Conservation (phyloP, 1,140 invertebrate genomes). For the Octopus sinensis region DNA sequence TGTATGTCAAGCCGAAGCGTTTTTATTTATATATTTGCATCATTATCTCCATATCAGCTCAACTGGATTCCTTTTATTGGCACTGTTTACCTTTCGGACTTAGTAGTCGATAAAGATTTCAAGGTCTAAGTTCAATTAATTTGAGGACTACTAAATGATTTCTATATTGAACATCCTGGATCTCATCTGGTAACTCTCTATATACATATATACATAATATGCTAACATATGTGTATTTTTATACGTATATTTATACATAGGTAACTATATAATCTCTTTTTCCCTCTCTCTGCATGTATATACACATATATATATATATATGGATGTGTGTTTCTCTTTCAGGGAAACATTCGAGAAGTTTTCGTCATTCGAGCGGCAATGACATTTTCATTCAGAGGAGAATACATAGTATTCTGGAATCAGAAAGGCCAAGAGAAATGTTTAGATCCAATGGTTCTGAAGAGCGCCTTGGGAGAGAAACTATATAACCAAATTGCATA, state of each 20-base stretch:
- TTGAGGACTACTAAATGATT: too few relatives aligned
- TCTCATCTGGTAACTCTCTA: neutral
- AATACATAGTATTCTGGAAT: neutral
- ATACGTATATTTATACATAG: neutral
- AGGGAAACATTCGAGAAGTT: conserved; percentile 1
- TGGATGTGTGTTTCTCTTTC: neutral
- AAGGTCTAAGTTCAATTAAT: too few relatives aligned
- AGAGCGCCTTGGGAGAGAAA: conserved; percentile 53
- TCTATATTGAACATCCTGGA: neutral
- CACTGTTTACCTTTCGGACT: too few relatives aligned
- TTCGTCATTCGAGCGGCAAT: neutral
- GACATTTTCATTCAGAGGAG: neutral
- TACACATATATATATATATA: neutral
- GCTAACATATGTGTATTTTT: neutral
- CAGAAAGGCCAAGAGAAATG: neutral
- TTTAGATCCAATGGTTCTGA: conserved; percentile 78
- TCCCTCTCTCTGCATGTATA: neutral
- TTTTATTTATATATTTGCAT: too few relatives aligned
- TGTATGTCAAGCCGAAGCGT: too few relatives aligned
- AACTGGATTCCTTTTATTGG: too few relatives aligned
- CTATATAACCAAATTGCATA: conserved; percentile 45
- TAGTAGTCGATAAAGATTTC: too few relatives aligned
- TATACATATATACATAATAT: neutral
- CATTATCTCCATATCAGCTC: too few relatives aligned
- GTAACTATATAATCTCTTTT: neutral